Percentiles rank a stretch among this genome's conserved stretches.
These are phyloP conservation scores for Brachymystax lenok DNA, from an alignment of 2,797 vertebrate species.

Conservation along the genomic window DNA sequence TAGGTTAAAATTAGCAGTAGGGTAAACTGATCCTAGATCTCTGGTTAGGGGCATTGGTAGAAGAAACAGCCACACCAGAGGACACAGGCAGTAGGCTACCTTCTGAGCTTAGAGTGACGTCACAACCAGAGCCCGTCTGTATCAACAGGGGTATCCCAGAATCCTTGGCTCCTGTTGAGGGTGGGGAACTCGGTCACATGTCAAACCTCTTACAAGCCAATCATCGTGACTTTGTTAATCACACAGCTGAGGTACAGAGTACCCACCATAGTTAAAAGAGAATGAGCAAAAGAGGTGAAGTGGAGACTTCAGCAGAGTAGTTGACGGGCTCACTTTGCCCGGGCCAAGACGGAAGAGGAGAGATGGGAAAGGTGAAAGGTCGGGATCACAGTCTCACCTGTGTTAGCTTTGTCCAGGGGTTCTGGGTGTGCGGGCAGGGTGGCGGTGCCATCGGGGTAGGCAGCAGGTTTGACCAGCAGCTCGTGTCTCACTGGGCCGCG, in stretches of 20 bases:
- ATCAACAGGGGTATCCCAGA: slow-evolving; percentile 28
- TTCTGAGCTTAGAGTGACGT: slow-evolving; percentile 75
- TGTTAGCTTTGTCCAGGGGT: slow-evolving; percentile 52
- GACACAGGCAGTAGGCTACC: slow-evolving; percentile 55
- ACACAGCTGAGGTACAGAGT: not conserved
- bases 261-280: not conserved
- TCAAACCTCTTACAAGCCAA: not conserved
- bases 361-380: not conserved
- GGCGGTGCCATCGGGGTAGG: slow-evolving; percentile 82
- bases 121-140: slow-evolving; percentile 35
- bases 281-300: slow-evolving; percentile 5
- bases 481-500: slow-evolving; percentile 86
- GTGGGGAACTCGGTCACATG: slow-evolving; percentile 28
- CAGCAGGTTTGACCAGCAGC: slow-evolving; percentile 85
- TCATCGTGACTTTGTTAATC: not conserved
- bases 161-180: slow-evolving; percentile 55
- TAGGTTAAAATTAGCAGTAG: not conserved
- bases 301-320: not conserved
- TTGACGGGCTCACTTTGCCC: not conserved
- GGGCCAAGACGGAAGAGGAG: not conserved
- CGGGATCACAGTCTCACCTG: slow-evolving; percentile 60
- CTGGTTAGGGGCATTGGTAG: not conserved
- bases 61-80: slow-evolving; percentile 43
- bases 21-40: not conserved
- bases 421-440: slow-evolving; percentile 80